These are phyloP conservation scores for Microcaecilia unicolor DNA, from an alignment of 2,797 vertebrate genomes.

Conservation along the genomic window DNA sequence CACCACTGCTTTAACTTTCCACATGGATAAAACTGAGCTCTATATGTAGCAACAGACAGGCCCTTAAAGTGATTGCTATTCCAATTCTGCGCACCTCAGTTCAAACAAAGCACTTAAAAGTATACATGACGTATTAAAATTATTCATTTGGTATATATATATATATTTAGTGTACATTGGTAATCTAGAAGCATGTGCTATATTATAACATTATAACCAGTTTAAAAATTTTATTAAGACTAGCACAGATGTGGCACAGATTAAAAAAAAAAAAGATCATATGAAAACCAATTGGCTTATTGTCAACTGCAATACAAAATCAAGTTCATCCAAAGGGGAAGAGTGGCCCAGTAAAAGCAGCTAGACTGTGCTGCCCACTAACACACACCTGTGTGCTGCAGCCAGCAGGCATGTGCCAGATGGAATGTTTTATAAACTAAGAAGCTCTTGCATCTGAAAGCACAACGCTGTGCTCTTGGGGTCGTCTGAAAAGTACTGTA, in stretches of 20 bases:
- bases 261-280: slow-evolving; percentile 41
- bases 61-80: not conserved
- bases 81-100: slow-evolving; percentile 45
- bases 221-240: slow-evolving; percentile 36
- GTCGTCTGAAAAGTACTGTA: slow-evolving; percentile 4
- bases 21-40: not conserved
- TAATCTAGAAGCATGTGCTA: slow-evolving; percentile 53
- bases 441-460: not conserved
- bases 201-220: slow-evolving; percentile 39
- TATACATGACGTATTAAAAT: slow-evolving; percentile 49
- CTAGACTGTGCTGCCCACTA: no score
- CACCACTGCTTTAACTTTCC: not conserved
- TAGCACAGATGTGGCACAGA: slow-evolving; percentile 49
- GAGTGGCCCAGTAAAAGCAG: slow-evolving; percentile 38
- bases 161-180: slow-evolving; percentile 61
- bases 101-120: slow-evolving; percentile 53
- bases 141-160: slow-evolving; percentile 60
- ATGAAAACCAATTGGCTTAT: slow-evolving; percentile 50
- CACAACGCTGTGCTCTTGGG: slow-evolving; percentile 6
- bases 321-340: slow-evolving; percentile 38
- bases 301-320: slow-evolving; percentile 53
- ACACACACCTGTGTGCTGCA: no score
- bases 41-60: not conserved
- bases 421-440: slow-evolving; percentile 33
- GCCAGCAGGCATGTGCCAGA: no score